Evolutionary conservation across 2,888 invertebrate species (phyloP).

Genomic region (Calliopum simillimum): DNA sequence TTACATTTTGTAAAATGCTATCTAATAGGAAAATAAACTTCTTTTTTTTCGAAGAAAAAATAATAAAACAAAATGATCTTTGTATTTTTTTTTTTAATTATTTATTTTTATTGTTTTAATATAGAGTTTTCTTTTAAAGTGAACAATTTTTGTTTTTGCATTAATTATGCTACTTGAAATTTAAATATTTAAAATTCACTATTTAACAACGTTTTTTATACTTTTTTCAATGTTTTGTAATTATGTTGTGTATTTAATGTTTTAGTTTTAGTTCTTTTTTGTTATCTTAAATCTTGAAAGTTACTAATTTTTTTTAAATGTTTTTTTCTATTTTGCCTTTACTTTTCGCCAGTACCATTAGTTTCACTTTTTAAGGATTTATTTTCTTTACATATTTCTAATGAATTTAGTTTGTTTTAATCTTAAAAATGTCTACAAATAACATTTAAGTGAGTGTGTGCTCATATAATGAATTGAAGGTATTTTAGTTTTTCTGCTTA

Average conservation of each 20-base stretch:
- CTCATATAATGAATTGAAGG: slow-evolving; percentile 23
- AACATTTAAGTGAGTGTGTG: slow-evolving; percentile 27
- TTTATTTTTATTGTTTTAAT: not conserved
- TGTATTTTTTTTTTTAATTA: not conserved
- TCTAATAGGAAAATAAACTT: too few relatives aligned
- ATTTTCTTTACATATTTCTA: not conserved
- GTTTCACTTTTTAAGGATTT: not conserved
- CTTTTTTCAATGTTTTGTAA: not conserved
- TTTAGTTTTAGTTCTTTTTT: not conserved
- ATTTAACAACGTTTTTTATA: slow-evolving; percentile 10
- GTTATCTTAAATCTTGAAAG: not conserved
- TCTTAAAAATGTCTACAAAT: slow-evolving; percentile 25
- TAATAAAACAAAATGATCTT: not conserved
- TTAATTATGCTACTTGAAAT: not conserved
- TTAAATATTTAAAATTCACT: slow-evolving; percentile 21
- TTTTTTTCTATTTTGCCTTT: not conserved
- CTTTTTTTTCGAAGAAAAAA: too few relatives aligned
- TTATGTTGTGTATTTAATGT: too few relatives aligned
- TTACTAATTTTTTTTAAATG: not conserved
- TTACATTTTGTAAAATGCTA: too few relatives aligned
- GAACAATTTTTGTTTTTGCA: not conserved
- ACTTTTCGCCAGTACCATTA: not conserved
- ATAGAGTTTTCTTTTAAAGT: too few relatives aligned
- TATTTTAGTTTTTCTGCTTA: slow-evolving; percentile 19
- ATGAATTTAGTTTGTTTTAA: not conserved